phyloP scores from a whole-genome alignment of 2,113 vertebrate species.

The Myrmecophaga tridactyla region DNA sequence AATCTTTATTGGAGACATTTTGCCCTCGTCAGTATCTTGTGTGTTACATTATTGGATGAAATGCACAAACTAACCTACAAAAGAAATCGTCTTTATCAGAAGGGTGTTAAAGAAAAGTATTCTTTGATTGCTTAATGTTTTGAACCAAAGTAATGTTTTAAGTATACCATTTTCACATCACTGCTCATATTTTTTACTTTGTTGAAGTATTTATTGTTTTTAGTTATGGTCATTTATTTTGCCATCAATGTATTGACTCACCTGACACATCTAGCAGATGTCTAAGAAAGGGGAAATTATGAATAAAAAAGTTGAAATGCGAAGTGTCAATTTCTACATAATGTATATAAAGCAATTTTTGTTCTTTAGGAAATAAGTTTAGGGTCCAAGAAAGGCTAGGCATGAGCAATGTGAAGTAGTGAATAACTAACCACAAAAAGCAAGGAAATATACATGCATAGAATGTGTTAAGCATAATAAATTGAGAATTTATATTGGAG shows the following conservation, averaged over 20 bases:
- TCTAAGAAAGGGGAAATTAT: background rate
- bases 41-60: background rate
- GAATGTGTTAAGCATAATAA: background rate
- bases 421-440: background rate
- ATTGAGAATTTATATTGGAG: background rate
- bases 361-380: background rate
- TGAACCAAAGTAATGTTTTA: background rate
- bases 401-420: background rate
- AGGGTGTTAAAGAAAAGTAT: background rate
- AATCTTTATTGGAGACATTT: background rate
- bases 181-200: background rate
- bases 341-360: background rate
- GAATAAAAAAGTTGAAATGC: background rate
- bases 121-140: background rate
- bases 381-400: background rate
- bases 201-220: background rate
- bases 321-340: background rate
- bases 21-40: background rate
- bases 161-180: background rate
- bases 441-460: background rate
- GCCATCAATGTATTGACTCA: background rate
- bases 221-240: conserved; percentile 32
- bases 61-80: background rate
- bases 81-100: background rate
- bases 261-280: background rate